A percentile compares a stretch with the other conserved stretches of the same genome.
Evolutionary conservation across 2,113 vertebrate genomes (phyloP).

Genomic region (Osmerus mordax): DNA sequence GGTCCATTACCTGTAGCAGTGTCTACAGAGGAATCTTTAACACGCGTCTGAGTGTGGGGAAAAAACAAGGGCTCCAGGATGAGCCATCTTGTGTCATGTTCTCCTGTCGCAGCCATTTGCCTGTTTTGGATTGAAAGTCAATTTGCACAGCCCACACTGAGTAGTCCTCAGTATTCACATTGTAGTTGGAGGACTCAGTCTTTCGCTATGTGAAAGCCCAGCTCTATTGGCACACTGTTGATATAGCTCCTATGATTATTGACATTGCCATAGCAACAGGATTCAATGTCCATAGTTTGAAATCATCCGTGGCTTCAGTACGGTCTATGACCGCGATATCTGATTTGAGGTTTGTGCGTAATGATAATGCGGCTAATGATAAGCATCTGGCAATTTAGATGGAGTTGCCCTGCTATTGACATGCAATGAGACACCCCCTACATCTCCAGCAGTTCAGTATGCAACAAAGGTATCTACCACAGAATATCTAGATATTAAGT

Average conservation of each 20-base stretch:
- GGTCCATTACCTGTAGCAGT: neutral
- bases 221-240: constrained; percentile 6
- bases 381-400: constrained; percentile 1
- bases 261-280: constrained; percentile 32
- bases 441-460: neutral
- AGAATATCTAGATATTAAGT: too few relatives aligned
- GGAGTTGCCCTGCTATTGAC: neutral
- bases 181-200: neutral
- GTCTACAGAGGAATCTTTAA: neutral
- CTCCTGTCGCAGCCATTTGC: neutral
- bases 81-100: too few relatives aligned
- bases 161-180: neutral
- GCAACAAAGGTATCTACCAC: neutral
- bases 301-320: neutral
- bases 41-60: neutral
- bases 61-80: too few relatives aligned
- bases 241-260: constrained; percentile 24
- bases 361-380: constrained; percentile 8
- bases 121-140: neutral
- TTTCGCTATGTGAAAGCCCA: neutral
- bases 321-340: neutral
- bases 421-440: neutral
- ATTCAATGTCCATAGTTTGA: constrained; percentile 21
- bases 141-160: neutral
- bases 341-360: constrained; percentile 3